A percentile compares a stretch with the other conserved stretches of the same genome.
phyloP scores from a whole-genome alignment of 2,113 vertebrate species.

The Crypturellus undulatus region DNA sequence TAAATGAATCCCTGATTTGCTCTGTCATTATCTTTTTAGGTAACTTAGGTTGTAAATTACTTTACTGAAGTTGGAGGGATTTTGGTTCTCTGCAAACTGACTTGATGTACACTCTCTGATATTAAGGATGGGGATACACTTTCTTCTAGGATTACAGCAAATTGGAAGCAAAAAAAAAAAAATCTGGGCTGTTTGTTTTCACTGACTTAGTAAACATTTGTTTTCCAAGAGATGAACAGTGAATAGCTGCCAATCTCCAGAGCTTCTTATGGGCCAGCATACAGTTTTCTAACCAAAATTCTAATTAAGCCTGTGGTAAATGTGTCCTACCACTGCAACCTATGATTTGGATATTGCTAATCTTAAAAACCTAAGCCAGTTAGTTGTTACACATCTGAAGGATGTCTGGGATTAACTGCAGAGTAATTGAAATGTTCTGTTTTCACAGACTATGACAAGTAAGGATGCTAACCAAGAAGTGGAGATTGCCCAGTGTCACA shows the following conservation, averaged over 20 bases:
- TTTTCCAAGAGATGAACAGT: not conserved
- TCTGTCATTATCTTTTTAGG: not conserved
- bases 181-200: not conserved
- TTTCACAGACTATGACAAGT: conserved; percentile 87
- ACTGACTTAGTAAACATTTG: not conserved
- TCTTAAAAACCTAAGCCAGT: not conserved
- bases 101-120: not conserved
- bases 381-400: not conserved
- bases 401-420: not conserved
- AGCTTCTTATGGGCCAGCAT: not conserved
- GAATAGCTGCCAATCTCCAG: not conserved
- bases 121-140: not conserved
- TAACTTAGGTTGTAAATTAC: not conserved
- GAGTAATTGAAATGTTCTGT: conserved; percentile 10
- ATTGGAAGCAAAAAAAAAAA: not conserved
- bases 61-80: not conserved
- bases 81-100: not conserved
- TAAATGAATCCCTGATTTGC: not conserved
- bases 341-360: not conserved
- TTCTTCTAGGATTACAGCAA: not conserved
- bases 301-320: not conserved
- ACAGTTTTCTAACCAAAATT: not conserved
- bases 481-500: conserved; percentile 92
- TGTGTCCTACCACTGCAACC: not conserved
- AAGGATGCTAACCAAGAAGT: conserved; percentile 92